Conservation (phyloP, 1,140 invertebrate genomes). For the Scaptomyza pallida region DNA sequence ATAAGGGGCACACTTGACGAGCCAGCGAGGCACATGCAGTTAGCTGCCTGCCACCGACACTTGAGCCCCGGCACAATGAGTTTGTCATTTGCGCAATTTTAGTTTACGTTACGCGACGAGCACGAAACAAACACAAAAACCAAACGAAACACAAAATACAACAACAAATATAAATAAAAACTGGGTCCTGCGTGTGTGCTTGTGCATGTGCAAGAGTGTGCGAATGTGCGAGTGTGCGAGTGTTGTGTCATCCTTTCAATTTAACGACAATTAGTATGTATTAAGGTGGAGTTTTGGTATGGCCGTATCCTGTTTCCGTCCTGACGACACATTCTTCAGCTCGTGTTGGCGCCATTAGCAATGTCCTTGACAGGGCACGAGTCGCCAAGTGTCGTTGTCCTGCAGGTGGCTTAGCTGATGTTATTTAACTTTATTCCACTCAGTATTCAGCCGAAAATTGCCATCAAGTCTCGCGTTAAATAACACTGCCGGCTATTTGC, state of each 20-base stretch:
- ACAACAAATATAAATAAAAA: not conserved
- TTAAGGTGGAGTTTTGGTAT: slow-evolving; percentile 60
- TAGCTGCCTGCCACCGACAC: slow-evolving; percentile 49
- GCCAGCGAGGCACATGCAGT: slow-evolving; percentile 54
- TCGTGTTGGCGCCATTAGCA: slow-evolving; percentile 1
- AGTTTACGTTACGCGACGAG: slow-evolving; percentile 23
- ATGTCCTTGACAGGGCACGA: slow-evolving; percentile 16
- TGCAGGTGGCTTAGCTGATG: slow-evolving; percentile 12
- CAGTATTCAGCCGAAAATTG: not conserved
- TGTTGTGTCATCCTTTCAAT: slow-evolving; percentile 68
- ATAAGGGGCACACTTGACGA: slow-evolving; percentile 60
- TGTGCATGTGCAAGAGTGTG: slow-evolving; percentile 3
- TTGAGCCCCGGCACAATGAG: slow-evolving; percentile 56
- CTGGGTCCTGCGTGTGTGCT: not conserved
- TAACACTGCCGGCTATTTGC: slow-evolving; percentile 6
- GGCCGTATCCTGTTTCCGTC: slow-evolving; percentile 40
- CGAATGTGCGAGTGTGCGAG: not conserved
- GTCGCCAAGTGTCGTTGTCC: slow-evolving; percentile 3
- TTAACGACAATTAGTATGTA: slow-evolving; percentile 52
- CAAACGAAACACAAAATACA: not conserved
- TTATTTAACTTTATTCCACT: slow-evolving; percentile 4
- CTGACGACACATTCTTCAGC: slow-evolving; percentile 5
- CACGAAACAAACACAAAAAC: slow-evolving; percentile 7
- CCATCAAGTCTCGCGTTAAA: slow-evolving; percentile 4
- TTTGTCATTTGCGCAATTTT: slow-evolving; percentile 58